phyloP scores from a whole-genome alignment of 2,113 vertebrate species.

The Phylloscopus trochiloides region DNA sequence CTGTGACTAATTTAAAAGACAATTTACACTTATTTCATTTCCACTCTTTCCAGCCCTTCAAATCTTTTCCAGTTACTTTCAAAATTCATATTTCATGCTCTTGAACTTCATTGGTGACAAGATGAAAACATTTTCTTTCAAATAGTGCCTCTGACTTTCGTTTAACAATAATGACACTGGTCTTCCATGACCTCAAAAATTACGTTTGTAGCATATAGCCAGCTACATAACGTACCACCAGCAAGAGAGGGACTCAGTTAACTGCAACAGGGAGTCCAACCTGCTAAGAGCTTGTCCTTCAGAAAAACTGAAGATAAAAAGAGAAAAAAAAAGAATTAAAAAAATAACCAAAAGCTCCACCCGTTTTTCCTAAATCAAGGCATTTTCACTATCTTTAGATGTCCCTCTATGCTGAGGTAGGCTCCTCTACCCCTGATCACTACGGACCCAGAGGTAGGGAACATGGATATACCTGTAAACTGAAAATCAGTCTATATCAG shows the following conservation, averaged over 20 bases:
- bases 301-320: background rate
- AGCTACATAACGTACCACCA: background rate
- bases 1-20: background rate
- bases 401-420: background rate
- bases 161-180: background rate
- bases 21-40: slow-evolving; percentile 23
- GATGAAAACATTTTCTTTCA: slow-evolving; percentile 11
- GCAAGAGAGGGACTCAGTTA: background rate
- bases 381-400: background rate
- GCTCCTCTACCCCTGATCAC: background rate
- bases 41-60: background rate
- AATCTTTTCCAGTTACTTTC: background rate
- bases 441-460: background rate
- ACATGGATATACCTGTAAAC: background rate
- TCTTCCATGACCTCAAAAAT: background rate
- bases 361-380: background rate
- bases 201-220: background rate
- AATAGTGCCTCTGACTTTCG: background rate
- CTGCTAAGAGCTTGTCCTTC: background rate
- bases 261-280: background rate
- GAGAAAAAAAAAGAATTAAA: background rate
- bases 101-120: slow-evolving; percentile 47
- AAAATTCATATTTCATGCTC: background rate
- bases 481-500: background rate
- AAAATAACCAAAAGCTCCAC: background rate